A percentile compares a stretch with the other conserved stretches of the same genome.
These are phyloP conservation scores for Xestoiulus laeticollis DNA, from an alignment of 2,888 invertebrate genomes.

Conservation along the genomic window DNA sequence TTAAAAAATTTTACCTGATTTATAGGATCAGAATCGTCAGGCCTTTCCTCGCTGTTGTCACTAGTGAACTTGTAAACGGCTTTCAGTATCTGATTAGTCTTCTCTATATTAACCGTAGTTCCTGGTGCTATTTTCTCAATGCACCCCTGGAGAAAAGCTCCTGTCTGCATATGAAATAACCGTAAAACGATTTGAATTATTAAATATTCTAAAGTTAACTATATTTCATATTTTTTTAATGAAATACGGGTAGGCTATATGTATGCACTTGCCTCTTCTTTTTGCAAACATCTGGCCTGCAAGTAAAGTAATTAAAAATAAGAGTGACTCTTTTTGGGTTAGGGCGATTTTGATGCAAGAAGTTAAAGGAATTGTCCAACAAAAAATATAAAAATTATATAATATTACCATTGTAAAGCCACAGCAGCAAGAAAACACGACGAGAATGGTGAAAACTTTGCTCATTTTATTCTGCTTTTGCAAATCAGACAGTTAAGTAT, in stretches of 20 bases:
- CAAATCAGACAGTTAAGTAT: not conserved
- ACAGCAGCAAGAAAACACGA: not conserved
- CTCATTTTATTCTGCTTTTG: not conserved
- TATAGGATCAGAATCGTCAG: not conserved
- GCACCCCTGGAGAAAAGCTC: not conserved
- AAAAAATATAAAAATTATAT: not conserved
- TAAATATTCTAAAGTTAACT: not conserved
- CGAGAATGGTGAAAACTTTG: not conserved
- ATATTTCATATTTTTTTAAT: not conserved
- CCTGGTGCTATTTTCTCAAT: not conserved
- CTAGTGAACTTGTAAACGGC: not conserved
- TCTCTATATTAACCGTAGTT: not conserved
- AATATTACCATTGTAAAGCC: not conserved
- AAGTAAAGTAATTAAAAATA: not conserved
- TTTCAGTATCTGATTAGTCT: not conserved
- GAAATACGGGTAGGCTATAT: not conserved
- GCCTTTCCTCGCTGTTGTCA: not conserved
- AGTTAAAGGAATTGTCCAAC: not conserved
- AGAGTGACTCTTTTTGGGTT: not conserved
- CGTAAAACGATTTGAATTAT: not conserved
- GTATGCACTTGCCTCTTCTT: not conserved
- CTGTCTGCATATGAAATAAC: not conserved
- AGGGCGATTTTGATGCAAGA: not conserved
- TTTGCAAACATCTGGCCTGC: conserved; percentile 13
- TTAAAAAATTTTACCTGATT: not conserved